Evolutionary conservation across 2,113 vertebrate genomes (phyloP), one percentile per base, ranked within the genome.

Genomic region (Tragulus kanchil): DNA sequence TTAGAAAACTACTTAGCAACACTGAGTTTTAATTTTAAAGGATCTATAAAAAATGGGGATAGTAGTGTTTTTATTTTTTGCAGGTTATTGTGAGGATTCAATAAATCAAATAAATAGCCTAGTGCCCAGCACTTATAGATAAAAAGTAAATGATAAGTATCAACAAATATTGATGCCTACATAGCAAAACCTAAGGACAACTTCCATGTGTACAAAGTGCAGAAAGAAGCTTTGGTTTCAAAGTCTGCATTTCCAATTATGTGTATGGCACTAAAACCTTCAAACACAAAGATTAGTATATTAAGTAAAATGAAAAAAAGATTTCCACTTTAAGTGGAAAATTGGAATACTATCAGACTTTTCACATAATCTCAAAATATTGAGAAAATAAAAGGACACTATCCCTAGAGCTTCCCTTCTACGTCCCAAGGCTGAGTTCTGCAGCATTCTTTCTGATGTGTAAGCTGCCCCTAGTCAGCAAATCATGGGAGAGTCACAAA

Each of bases 321-420:
- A 25, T 82, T 59, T 48, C 31, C 26, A 61, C 16, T 69, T 28
- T 88, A 85, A 93, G 69, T 65, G 48, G 61, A 84, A 93, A 91
- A 89, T 31, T 50, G 65, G 92, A 96, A 69, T 26, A 71, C 54
- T 90, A 79, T 87, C 28, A 85, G 8, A 56, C 36, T 95, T 92
- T 67, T 31, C 45, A 75, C 25, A 58, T 54, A 77, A 64, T 59
- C 31, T 82, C 79, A 23, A 81, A 87, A 79, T 67, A 19, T 50
- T 93, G 73, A 89, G 31, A 92, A 92, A 90, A 56, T 48, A 23
- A 17, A 90, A 71, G 62, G 54, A 59, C 11, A 50, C n/a, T 45
- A 50, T 90, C 58, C 16, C 62, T 61, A 16, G 5, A 45, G 8
- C 31, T 62, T 95, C 28, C 50, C 67, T 88, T 94, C 65, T 95